A percentile compares a stretch with the other conserved stretches of the same genome.
Evolutionary conservation across 2,888 invertebrate species (phyloP).

Genomic region (Caenorhabditis afra): DNA sequence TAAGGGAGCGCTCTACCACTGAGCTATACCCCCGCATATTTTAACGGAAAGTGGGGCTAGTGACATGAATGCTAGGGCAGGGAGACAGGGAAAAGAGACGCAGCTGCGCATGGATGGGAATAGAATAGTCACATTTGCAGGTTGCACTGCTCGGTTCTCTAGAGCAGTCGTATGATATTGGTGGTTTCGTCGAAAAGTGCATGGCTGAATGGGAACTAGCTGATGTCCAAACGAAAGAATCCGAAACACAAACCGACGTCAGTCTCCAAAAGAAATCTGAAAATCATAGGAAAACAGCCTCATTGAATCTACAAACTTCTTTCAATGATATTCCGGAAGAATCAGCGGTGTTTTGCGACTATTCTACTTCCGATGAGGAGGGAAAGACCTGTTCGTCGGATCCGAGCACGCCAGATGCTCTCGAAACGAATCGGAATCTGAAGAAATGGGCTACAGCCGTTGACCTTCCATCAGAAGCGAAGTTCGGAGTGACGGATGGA

Average conservation of each 20-base stretch:
- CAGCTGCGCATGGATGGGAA: slow-evolving; percentile 1
- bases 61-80: not conserved
- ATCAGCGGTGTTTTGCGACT: slow-evolving; percentile 34
- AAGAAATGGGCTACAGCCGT: slow-evolving; percentile 54
- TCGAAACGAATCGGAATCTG: slow-evolving; percentile 21
- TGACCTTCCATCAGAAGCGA: slow-evolving; percentile 32
- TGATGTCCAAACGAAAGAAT: slow-evolving; percentile 2
- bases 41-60: not conserved
- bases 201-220: too few species aligned
- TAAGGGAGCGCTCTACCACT: slow-evolving; percentile 77
- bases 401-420: slow-evolving; percentile 35
- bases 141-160: slow-evolving; percentile 21
- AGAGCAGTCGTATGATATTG: not conserved
- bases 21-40: slow-evolving; percentile 70
- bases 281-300: not conserved
- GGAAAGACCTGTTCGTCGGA: slow-evolving; percentile 23
- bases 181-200: not conserved
- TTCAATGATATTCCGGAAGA: slow-evolving; percentile 41
- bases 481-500: not conserved
- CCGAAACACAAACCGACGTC: slow-evolving; percentile 21
- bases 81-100: not conserved
- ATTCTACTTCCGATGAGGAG: slow-evolving; percentile 51
- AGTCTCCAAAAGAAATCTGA: not conserved
- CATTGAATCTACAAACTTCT: slow-evolving; percentile 1
- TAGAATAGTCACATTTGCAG: slow-evolving; percentile 10